phyloP scores from a whole-genome alignment of 2,888 invertebrate species.

The Teinopalpus imperialis region DNA sequence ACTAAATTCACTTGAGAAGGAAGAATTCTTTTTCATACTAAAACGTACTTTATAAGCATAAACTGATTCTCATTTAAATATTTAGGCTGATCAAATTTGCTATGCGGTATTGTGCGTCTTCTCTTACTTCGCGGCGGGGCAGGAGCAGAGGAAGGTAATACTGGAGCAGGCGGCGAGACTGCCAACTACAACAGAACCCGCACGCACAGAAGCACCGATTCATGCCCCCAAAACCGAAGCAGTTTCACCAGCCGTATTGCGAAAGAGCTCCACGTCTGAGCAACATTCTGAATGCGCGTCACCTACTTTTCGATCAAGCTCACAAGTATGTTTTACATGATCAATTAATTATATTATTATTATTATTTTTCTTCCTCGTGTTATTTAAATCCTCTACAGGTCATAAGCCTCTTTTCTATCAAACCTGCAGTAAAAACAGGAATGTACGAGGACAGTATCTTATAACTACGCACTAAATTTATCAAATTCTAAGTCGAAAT shows the following conservation, averaged over 20 bases:
- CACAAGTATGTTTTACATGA: slow-evolving; percentile 42
- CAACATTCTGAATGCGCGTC: slow-evolving; percentile 26
- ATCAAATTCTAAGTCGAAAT: too few relatives aligned
- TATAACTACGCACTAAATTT: too few relatives aligned
- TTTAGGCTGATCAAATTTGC: slow-evolving; percentile 98
- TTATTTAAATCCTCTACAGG: too few relatives aligned
- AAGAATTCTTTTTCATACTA: too few relatives aligned
- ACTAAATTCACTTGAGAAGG: too few relatives aligned
- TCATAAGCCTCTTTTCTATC: too few relatives aligned
- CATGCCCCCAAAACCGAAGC: not conserved
- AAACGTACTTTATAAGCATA: too few relatives aligned
- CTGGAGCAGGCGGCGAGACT: slow-evolving; percentile 72
- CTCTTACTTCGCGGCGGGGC: slow-evolving; percentile 98
- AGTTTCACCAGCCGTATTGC: slow-evolving; percentile 5
- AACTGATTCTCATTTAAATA: too few relatives aligned
- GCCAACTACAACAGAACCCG: slow-evolving; percentile 35
- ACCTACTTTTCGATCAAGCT: slow-evolving; percentile 31
- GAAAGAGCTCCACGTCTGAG: slow-evolving; percentile 25
- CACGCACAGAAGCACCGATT: slow-evolving; percentile 4
- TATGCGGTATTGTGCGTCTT: slow-evolving; percentile 99
- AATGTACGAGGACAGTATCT: too few relatives aligned
- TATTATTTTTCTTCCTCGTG: too few relatives aligned
- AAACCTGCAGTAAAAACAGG: too few relatives aligned
- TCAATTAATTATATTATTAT: too few relatives aligned
- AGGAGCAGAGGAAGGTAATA: slow-evolving; percentile 85